These are phyloP conservation scores for Argyresthia albistria DNA, from an alignment of 2,888 invertebrate species.

Conservation along the genomic window DNA sequence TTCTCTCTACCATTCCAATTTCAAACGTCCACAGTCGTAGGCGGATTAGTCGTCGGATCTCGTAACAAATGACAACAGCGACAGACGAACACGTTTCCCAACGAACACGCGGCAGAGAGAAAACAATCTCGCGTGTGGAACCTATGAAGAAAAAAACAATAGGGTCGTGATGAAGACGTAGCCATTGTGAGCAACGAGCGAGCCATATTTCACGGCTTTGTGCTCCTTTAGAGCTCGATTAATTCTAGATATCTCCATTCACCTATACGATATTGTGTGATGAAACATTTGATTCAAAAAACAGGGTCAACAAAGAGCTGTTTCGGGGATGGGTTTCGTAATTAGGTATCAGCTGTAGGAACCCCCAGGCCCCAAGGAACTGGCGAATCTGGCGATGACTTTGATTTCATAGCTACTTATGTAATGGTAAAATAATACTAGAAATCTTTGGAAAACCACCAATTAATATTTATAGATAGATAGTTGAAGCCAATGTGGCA, in stretches of 20 bases:
- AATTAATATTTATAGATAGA: no score
- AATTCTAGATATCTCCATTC: slow-evolving; percentile 72
- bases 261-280: slow-evolving; percentile 58
- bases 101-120: slow-evolving; percentile 32
- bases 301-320: slow-evolving; percentile 2
- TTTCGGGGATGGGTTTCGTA: background rate
- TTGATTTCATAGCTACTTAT: no score
- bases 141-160: slow-evolving; percentile 60
- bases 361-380: no score
- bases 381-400: no score
- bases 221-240: slow-evolving; percentile 63
- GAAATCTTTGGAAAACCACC: no score
- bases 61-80: slow-evolving; percentile 47
- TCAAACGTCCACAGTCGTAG: slow-evolving; percentile 35
- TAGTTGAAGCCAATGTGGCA: no score
- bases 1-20: slow-evolving; percentile 14
- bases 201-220: slow-evolving; percentile 70
- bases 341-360: background rate
- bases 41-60: slow-evolving; percentile 23
- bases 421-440: no score
- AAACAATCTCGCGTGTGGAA: slow-evolving; percentile 62
- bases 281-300: slow-evolving; percentile 34
- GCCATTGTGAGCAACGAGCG: slow-evolving; percentile 68
- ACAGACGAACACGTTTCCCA: slow-evolving; percentile 56
- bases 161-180: slow-evolving; percentile 70